A percentile compares a stretch with the other conserved stretches of the same genome.
These are phyloP conservation scores for Drosophila persimilis DNA, from an alignment of 1,140 invertebrate genomes.

Conservation along the genomic window DNA sequence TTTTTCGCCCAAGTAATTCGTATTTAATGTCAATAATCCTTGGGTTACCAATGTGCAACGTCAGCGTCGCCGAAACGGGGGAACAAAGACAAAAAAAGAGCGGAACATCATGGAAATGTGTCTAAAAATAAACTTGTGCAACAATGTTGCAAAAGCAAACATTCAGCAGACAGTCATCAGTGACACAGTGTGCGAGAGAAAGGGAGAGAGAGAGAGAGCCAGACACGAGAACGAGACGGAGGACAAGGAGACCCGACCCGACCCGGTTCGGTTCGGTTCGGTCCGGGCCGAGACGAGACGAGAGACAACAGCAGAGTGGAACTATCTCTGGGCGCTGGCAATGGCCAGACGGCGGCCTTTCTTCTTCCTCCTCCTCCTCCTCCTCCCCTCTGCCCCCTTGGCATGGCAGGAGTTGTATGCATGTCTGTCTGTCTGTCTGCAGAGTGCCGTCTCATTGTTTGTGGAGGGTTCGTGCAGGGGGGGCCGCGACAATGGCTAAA, in stretches of 20 bases:
- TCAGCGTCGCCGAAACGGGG: conserved; percentile 31
- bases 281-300: background rate
- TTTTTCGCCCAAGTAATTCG: background rate
- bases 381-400: background rate
- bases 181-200: conserved; percentile 38
- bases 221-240: conserved; percentile 5
- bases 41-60: conserved; percentile 51
- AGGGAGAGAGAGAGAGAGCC: conserved; percentile 1
- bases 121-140: conserved; percentile 76
- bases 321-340: conserved; percentile 15
- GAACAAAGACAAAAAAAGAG: conserved; percentile 20
- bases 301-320: conserved; percentile 29
- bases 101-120: conserved; percentile 70
- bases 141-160: conserved; percentile 78
- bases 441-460: conserved; percentile 69
- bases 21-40: background rate
- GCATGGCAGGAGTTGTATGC: conserved; percentile 5
- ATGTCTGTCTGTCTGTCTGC: conserved; percentile 50
- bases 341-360: conserved; percentile 45
- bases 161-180: conserved; percentile 65
- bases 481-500: conserved; percentile 44
- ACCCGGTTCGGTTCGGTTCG: no score
- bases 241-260: background rate
- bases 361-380: conserved; percentile 10
- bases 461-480: conserved; percentile 41